A percentile compares a stretch with the other conserved stretches of the same genome.
Evolutionary conservation across 2,888 invertebrate genomes (phyloP).

Genomic region (Lasioglossum villosulum): DNA sequence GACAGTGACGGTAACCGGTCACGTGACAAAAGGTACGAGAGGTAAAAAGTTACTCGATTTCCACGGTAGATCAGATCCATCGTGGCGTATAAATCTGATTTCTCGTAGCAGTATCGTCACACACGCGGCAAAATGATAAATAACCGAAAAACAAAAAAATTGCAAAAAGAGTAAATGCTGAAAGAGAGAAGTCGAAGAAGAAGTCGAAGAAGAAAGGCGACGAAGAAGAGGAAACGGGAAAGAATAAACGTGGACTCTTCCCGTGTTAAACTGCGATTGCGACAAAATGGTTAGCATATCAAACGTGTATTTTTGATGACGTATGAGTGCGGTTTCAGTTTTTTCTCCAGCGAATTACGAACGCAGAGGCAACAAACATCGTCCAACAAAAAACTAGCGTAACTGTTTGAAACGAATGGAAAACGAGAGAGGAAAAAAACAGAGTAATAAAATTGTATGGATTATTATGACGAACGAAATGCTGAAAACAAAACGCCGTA

Average conservation of each 20-base stretch:
- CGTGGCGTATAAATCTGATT: constrained; percentile 28
- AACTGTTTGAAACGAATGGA: constrained; percentile 25
- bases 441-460: not conserved
- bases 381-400: constrained; percentile 51
- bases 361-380: constrained; percentile 47
- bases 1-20: constrained; percentile 18
- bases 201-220: not conserved
- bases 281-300: constrained; percentile 55
- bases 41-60: constrained; percentile 12
- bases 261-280: constrained; percentile 29
- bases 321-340: constrained; percentile 49
- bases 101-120: constrained; percentile 18
- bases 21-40: not conserved
- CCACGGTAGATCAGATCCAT: constrained; percentile 28
- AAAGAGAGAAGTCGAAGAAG: not conserved
- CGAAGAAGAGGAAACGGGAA: not conserved
- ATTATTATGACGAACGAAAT: not conserved
- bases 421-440: not conserved
- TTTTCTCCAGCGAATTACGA: constrained; percentile 34
- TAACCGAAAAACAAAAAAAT: not conserved
- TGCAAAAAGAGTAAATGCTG: not conserved
- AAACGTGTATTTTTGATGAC: constrained; percentile 67
- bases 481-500: not conserved
- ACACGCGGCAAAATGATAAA: not conserved
- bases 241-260: constrained; percentile 16